Conservation (phyloP, 2,113 vertebrate species). For the Stercorarius parasiticus region DNA sequence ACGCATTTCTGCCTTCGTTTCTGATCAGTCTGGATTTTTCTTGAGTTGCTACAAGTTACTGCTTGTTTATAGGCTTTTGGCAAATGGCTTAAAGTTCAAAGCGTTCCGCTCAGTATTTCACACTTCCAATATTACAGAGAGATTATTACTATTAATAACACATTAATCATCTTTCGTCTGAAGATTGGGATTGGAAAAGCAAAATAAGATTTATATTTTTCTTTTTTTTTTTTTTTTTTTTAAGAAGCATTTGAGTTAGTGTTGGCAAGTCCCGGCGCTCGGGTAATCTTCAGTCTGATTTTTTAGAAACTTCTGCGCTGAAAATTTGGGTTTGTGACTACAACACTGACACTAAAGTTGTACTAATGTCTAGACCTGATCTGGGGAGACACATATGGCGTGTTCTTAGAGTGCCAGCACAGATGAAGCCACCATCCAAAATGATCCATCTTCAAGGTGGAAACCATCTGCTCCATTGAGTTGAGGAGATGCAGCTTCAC, state of each 20-base stretch:
- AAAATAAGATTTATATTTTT: not conserved
- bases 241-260: not conserved
- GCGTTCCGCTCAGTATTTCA: not conserved
- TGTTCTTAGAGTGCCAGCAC: not conserved
- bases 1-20: accelerated
- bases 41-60: not conserved
- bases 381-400: not conserved
- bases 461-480: not conserved
- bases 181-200: not conserved
- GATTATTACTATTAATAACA: not conserved
- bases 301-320: not conserved
- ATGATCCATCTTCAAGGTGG: not conserved
- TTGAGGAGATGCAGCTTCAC: not conserved
- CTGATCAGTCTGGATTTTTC: not conserved
- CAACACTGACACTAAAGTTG: not conserved
- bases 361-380: not conserved
- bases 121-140: not conserved
- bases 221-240: not conserved
- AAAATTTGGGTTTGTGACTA: not conserved
- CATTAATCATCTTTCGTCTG: not conserved
- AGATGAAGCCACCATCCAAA: not conserved
- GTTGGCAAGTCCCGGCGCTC: not conserved
- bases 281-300: not conserved
- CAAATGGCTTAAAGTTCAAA: not conserved
- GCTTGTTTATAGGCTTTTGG: not conserved